Conservation (phyloP, 2,797 vertebrate species). For the Discoglossus pictus region DNA sequence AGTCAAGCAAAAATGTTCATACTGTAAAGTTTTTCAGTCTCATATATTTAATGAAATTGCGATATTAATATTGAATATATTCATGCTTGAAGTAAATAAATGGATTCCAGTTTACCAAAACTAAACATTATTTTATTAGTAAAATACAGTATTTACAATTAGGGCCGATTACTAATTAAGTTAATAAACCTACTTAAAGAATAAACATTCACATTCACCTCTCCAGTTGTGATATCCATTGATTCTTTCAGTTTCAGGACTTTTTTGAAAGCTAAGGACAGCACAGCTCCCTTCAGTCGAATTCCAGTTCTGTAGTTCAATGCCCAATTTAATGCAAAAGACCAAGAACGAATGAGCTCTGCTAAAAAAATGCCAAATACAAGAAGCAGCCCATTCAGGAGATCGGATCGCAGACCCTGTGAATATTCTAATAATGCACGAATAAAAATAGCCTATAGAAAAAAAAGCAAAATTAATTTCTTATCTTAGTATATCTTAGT, state of each 20-base stretch:
- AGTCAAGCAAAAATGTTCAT: too few relatives aligned
- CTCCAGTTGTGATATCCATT: constrained; percentile 75
- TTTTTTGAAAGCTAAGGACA: constrained; percentile 78
- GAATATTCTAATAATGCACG: constrained; percentile 78
- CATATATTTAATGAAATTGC: too few relatives aligned
- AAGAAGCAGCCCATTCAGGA: constrained; percentile 72
- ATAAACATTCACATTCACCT: too few relatives aligned
- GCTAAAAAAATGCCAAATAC: constrained; percentile 72
- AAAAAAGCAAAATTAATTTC: neutral
- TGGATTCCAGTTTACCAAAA: too few relatives aligned
- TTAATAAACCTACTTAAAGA: too few relatives aligned
- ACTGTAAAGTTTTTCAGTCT: too few relatives aligned
- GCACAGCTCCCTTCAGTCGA: constrained; percentile 76
- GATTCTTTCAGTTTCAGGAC: constrained; percentile 77
- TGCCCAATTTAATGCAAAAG: constrained; percentile 76
- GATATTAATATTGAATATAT: too few relatives aligned
- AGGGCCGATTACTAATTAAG: too few relatives aligned
- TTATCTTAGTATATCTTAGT: too few relatives aligned
- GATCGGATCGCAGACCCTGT: constrained; percentile 62
- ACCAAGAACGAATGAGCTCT: constrained; percentile 80
- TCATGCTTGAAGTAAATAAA: too few relatives aligned
- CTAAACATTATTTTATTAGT: too few relatives aligned
- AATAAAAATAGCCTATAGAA: constrained; percentile 72
- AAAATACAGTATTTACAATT: too few relatives aligned
- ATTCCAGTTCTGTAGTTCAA: constrained; percentile 81